Conservation (phyloP, 1,140 invertebrate species). For the Scaptomyza montana region DNA sequence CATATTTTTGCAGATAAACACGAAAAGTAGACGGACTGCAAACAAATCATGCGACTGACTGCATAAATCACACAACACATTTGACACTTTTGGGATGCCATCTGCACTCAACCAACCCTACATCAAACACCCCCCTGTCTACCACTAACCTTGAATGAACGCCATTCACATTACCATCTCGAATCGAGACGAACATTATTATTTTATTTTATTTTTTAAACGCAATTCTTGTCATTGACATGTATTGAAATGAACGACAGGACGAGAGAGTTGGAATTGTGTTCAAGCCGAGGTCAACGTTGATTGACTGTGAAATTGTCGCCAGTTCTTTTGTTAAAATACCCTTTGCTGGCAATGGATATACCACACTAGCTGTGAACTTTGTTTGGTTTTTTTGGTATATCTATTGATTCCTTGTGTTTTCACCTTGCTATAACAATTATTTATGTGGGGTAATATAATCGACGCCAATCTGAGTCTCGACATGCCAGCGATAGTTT, state of each 20-base stretch:
- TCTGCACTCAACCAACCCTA: slow-evolving; percentile 19
- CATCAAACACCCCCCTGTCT: background rate
- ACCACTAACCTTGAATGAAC: background rate
- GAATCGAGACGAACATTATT: slow-evolving; percentile 48
- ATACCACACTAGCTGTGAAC: too few relatives aligned
- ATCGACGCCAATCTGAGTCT: slow-evolving; percentile 13
- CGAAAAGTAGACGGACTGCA: slow-evolving; percentile 79
- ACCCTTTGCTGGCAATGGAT: slow-evolving; percentile 2
- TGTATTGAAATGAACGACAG: slow-evolving; percentile 46
- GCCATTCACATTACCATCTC: slow-evolving; percentile 41
- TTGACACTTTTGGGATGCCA: slow-evolving; percentile 82
- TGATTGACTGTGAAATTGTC: slow-evolving; percentile 48
- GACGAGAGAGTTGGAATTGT: background rate
- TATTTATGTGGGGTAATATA: too few relatives aligned
- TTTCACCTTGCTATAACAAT: background rate
- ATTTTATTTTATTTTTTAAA: slow-evolving; percentile 6
- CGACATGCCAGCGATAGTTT: slow-evolving; percentile 13
- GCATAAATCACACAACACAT: slow-evolving; percentile 82
- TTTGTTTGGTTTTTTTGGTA: too few relatives aligned
- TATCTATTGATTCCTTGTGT: too few relatives aligned
- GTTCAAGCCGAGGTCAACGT: slow-evolving; percentile 42
- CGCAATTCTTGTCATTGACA: slow-evolving; percentile 59
- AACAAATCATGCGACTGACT: slow-evolving; percentile 82
- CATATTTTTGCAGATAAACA: slow-evolving; percentile 82
- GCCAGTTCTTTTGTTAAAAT: slow-evolving; percentile 14